A percentile compares a stretch with the other conserved stretches of the same genome.
These are phyloP conservation scores for Keiferia lycopersicella DNA, from an alignment of 2,888 invertebrate genomes.

Conservation along the genomic window DNA sequence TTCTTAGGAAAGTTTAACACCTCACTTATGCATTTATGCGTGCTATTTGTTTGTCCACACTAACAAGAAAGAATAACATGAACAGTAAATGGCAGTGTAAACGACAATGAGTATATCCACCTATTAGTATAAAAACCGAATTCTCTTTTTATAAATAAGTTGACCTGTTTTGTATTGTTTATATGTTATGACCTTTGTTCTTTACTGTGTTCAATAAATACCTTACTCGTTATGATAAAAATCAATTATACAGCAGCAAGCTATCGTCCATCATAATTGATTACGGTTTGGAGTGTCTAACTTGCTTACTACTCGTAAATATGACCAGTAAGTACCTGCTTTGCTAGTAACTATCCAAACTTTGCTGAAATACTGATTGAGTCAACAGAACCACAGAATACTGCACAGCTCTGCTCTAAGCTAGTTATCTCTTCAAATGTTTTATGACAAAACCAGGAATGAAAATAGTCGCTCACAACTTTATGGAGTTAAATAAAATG, in stretches of 20 bases:
- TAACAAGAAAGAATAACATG: too few species aligned
- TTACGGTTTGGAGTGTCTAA: too few species aligned
- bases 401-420: background rate
- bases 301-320: too few species aligned
- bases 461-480: slow-evolving; percentile 35
- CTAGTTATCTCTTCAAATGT: background rate
- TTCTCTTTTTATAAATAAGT: too few species aligned
- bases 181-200: too few species aligned
- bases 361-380: background rate
- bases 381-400: slow-evolving; percentile 4
- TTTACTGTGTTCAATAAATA: too few species aligned
- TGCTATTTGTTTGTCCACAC: background rate
- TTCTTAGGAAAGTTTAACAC: background rate
- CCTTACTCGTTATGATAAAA: too few species aligned
- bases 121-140: too few species aligned
- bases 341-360: background rate
- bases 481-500: slow-evolving; percentile 39
- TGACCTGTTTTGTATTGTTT: too few species aligned
- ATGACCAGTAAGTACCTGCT: background rate
- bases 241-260: too few species aligned
- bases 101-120: background rate
- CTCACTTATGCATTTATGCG: background rate
- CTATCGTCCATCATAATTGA: too few species aligned
- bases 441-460: slow-evolving; percentile 20
- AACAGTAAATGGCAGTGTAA: background rate